Evolutionary conservation across 2,888 invertebrate species (phyloP).

Genomic region (Petrophora chlorosata): DNA sequence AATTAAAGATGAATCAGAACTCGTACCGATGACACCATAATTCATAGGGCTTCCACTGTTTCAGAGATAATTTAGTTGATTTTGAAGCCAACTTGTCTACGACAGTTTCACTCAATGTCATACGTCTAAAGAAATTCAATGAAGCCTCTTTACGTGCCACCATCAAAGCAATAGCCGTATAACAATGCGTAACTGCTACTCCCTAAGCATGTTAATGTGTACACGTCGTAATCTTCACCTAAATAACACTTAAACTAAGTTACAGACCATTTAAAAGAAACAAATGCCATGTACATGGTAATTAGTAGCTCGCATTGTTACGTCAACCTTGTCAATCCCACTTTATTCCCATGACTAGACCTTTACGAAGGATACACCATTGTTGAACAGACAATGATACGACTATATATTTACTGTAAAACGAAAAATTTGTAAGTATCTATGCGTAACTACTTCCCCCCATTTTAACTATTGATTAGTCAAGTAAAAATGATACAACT

Average conservation of each 20-base stretch:
- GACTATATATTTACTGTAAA: not conserved
- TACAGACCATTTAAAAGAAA: slow-evolving; percentile 11
- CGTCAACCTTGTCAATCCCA: slow-evolving; percentile 57
- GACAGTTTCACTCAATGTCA: no score
- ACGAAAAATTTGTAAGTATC: no score
- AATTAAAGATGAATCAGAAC: slow-evolving; percentile 3
- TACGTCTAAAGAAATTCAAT: no score
- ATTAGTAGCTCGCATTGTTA: slow-evolving; percentile 63
- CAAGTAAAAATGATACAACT: no score
- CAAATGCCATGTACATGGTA: slow-evolving; percentile 41
- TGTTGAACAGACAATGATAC: slow-evolving; percentile 46
- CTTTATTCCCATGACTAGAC: slow-evolving; percentile 52
- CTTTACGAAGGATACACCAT: slow-evolving; percentile 52
- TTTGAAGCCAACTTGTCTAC: no score
- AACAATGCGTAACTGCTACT: no score
- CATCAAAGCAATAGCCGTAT: no score
- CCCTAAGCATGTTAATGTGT: no score
- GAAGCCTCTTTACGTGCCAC: no score
- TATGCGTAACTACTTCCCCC: no score
- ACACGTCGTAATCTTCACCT: not conserved
- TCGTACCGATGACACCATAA: slow-evolving; percentile 4
- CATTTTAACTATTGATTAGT: no score
- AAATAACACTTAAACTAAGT: slow-evolving; percentile 1
- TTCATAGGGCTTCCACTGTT: not conserved
- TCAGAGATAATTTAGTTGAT: no score